A percentile compares a stretch with the other conserved stretches of the same genome.
These are phyloP conservation scores for Nephrotoma appendiculata DNA, from an alignment of 2,888 invertebrate species.

Conservation along the genomic window DNA sequence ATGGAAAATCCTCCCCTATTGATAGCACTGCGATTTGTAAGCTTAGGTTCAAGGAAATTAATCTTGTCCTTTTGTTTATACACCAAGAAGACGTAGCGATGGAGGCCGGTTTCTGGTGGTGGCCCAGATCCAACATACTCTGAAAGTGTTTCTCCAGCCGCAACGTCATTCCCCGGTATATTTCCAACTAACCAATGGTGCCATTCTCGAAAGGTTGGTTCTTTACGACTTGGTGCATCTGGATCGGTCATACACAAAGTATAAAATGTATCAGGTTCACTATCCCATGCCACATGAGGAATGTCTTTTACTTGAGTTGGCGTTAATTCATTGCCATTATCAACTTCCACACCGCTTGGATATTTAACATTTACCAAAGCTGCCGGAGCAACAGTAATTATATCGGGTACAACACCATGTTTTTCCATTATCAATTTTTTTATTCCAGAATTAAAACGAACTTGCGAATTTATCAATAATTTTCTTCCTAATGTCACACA, in stretches of 20 bases:
- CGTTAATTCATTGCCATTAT: slow-evolving; percentile 56
- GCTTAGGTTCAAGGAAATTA: slow-evolving; percentile 34
- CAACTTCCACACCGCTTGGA: slow-evolving; percentile 33
- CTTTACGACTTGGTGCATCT: slow-evolving; percentile 48
- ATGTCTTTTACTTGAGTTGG: slow-evolving; percentile 61
- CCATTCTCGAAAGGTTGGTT: slow-evolving; percentile 47
- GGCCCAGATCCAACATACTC: slow-evolving; percentile 47
- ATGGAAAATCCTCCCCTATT: slow-evolving; percentile 49
- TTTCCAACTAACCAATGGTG: slow-evolving; percentile 50
- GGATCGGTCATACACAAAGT: slow-evolving; percentile 72
- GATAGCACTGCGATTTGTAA: slow-evolving; percentile 35
- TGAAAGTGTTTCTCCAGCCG: slow-evolving; percentile 38
- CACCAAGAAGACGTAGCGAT: slow-evolving; percentile 53
- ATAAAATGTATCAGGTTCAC: slow-evolving; percentile 42
- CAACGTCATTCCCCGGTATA: slow-evolving; percentile 41
- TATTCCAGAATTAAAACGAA: background rate
- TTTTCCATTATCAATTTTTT: slow-evolving; percentile 19
- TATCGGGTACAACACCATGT: slow-evolving; percentile 59
- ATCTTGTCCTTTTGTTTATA: slow-evolving; percentile 49
- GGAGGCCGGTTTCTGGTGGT: slow-evolving; percentile 42
- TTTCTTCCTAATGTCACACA: background rate
- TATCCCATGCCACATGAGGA: slow-evolving; percentile 54
- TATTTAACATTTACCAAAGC: slow-evolving; percentile 34
- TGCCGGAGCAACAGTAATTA: slow-evolving; percentile 47
- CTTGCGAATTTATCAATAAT: background rate